Percentiles rank a stretch among this genome's conserved stretches.
These are phyloP conservation scores for Periphyllus acericola DNA, from an alignment of 2,888 invertebrate species.

Conservation along the genomic window DNA sequence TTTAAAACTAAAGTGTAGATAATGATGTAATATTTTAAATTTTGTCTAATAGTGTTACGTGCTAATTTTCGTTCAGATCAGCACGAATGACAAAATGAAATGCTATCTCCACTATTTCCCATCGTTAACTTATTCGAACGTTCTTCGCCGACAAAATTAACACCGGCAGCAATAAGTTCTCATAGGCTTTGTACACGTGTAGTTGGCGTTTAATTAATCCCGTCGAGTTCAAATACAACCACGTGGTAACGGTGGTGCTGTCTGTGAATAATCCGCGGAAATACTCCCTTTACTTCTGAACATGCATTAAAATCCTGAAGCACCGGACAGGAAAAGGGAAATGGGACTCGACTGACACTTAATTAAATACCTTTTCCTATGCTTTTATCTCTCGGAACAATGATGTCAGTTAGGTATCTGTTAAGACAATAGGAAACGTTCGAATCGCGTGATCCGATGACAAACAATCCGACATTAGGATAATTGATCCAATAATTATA, in stretches of 20 bases:
- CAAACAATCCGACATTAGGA: background rate
- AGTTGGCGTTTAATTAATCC: slow-evolving; percentile 22
- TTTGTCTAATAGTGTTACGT: too few species aligned
- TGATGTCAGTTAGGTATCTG: background rate
- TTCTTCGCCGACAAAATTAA: background rate
- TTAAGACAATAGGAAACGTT: too few species aligned
- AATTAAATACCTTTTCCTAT: background rate
- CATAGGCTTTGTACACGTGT: background rate
- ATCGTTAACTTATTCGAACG: background rate
- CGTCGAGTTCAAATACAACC: background rate
- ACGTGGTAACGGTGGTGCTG: too few species aligned
- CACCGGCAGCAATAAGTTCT: background rate
- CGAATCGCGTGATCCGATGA: background rate
- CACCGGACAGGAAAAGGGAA: background rate
- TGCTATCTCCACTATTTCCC: background rate
- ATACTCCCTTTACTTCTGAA: too few species aligned
- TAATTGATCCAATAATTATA: background rate
- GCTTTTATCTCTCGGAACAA: background rate
- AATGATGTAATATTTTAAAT: too few species aligned
- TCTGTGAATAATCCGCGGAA: slow-evolving; percentile 4
- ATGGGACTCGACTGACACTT: background rate
- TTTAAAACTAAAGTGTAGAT: too few species aligned
- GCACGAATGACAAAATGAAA: background rate
- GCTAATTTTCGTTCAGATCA: too few species aligned
- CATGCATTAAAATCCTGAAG: background rate